phyloP scores from a whole-genome alignment of 2,888 invertebrate species.

The Pammene aurita region DNA sequence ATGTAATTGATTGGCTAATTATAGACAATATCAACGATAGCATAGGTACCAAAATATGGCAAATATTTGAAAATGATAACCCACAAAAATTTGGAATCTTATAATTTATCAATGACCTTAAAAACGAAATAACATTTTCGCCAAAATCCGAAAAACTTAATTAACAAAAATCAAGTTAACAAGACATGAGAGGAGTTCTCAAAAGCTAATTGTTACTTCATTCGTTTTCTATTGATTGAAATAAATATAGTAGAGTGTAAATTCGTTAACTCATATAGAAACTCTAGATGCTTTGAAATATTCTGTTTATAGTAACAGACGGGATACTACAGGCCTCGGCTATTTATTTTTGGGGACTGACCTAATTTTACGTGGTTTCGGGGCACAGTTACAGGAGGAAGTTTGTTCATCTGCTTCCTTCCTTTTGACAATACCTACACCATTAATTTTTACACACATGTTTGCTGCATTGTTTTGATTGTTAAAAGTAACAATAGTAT shows the following conservation, averaged over 20 bases:
- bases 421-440: neutral
- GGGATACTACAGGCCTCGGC: too few relatives aligned
- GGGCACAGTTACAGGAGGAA: neutral
- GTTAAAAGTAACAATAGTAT: too few relatives aligned
- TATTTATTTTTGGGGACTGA: constrained; percentile 23
- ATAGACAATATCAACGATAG: too few relatives aligned
- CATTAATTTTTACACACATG: neutral
- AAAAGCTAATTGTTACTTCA: neutral
- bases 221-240: neutral
- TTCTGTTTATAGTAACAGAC: neutral
- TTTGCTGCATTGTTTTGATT: neutral
- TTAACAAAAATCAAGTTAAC: too few relatives aligned
- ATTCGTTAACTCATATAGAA: neutral
- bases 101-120: too few relatives aligned
- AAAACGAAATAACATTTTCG: too few relatives aligned
- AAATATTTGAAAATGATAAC: too few relatives aligned
- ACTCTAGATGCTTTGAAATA: neutral
- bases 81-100: too few relatives aligned
- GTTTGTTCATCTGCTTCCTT: neutral
- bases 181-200: neutral
- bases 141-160: too few relatives aligned
- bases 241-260: neutral
- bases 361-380: neutral
- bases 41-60: neutral
- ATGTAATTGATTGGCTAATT: too few relatives aligned